phyloP scores from a whole-genome alignment of 2,113 vertebrate genomes.

The Xyliphius kryptos region DNA sequence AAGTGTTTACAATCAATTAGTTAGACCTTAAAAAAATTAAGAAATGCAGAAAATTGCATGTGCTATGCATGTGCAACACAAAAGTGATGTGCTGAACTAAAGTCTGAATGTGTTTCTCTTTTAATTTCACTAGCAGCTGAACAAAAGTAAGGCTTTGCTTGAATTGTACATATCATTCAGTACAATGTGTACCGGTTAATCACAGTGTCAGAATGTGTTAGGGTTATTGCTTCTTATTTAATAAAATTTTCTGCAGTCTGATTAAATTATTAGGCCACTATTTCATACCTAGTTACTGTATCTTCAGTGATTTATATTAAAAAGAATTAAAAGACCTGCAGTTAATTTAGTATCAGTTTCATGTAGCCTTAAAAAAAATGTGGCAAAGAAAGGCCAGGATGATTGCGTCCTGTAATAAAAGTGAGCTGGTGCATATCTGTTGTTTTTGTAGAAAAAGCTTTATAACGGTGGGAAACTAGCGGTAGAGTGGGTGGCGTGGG shows the following conservation, averaged over 20 bases:
- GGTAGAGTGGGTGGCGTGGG: neutral
- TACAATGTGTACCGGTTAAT: neutral
- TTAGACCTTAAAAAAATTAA: neutral
- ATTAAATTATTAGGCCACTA: neutral
- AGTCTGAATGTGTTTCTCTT: neutral
- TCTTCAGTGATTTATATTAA: neutral
- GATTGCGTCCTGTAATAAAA: neutral
- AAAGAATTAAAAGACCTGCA: neutral
- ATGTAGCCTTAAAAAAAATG: neutral
- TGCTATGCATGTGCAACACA: neutral
- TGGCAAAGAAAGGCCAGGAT: neutral
- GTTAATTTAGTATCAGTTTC: neutral
- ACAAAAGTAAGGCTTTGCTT: neutral
- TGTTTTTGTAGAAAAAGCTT: constrained; percentile 4
- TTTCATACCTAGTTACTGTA: neutral
- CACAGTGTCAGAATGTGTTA: neutral
- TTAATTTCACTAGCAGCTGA: neutral
- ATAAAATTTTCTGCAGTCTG: neutral
- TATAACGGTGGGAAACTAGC: neutral
- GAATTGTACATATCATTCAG: neutral
- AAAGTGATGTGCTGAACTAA: neutral
- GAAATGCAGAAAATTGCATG: neutral
- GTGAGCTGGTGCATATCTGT: neutral
- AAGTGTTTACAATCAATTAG: neutral
- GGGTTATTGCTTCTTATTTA: neutral